phyloP scores from a whole-genome alignment of 2,113 vertebrate species.

The Dolichallabes microphthalmus region DNA sequence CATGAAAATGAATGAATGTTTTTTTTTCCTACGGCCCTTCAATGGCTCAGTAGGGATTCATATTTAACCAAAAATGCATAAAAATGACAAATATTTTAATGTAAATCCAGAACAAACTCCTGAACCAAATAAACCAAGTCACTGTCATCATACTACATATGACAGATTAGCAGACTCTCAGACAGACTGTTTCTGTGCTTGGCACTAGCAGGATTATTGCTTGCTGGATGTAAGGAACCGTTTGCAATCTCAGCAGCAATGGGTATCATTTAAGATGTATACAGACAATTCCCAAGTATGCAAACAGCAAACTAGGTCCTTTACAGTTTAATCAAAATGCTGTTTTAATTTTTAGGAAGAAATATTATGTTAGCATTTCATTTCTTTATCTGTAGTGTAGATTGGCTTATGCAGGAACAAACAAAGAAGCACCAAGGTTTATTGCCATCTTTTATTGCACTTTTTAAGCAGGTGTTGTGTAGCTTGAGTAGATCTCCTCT shows the following conservation, averaged over 20 bases:
- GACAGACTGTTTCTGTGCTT: conserved; percentile 29
- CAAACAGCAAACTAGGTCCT: background rate
- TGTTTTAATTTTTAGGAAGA: background rate
- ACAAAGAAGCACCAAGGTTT: conserved; percentile 44
- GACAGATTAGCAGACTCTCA: background rate
- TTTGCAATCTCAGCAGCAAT: conserved; percentile 27
- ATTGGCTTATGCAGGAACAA: background rate
- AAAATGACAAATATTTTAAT: background rate
- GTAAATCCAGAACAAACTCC: background rate
- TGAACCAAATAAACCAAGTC: conserved; percentile 5
- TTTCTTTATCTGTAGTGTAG: background rate
- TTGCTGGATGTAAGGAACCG: conserved; percentile 5
- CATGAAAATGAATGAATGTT: too few relatives aligned
- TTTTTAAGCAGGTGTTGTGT: conserved; percentile 74
- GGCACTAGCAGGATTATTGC: conserved; percentile 31
- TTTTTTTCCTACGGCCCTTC: too few relatives aligned
- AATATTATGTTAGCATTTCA: conserved; percentile 16
- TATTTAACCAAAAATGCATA: too few relatives aligned
- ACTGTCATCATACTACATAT: background rate
- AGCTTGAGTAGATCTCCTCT: conserved; percentile 62
- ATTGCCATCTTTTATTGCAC: conserved; percentile 82
- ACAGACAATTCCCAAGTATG: background rate
- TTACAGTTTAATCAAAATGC: background rate
- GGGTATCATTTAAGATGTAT: conserved; percentile 17
- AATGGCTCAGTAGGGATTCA: too few relatives aligned